Evolutionary conservation across 2,888 invertebrate genomes (phyloP), one percentile per base, ranked within the genome.

Genomic region (Ceraclea dissimilis): DNA sequence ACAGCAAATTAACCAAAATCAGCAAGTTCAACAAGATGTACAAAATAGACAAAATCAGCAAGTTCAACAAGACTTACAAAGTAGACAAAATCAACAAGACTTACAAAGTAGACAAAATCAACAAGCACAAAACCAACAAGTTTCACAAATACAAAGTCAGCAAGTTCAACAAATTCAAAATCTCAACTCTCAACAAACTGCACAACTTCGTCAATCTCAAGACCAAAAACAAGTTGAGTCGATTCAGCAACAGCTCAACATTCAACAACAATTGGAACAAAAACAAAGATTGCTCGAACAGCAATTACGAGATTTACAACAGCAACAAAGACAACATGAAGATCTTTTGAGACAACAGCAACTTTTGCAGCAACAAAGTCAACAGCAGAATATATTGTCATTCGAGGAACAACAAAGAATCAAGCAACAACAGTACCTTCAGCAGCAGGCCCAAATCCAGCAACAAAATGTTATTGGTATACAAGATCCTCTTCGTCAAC

Each of bases 241-340:
- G 2, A 52, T 54, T 4, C 44, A 44, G 16, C 60, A 59, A 34
- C 53, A 47, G 22, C 16, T 43, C 33, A 44, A 48, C 17, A 66
- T 76, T 47, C 75, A 77, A 60, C 75, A 71, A 62, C 76, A 78
- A 63, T 66, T 85, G 20, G 83, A 84, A 67, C 82, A 83, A 66
- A 85, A 87, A 57, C 87, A 88, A 66, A 77, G 79, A 58, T 71
- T 82, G 33, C 68, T 88, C 16, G 88, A 88, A 67, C 83, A 85
- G 62, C 87, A 89, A 67, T 78, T 88, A 50, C 78, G 77, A 11
- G 72, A 82, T 56, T 69, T 88, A 34, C 84, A 85, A 65, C 69
- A 81, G 52, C 85, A 85, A 65, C 85, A 86, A 63, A 75, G 79
- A 54, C 85, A 86, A 64, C 86, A 88, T 66, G 85, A 86, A 52